Percentiles rank a stretch among this genome's conserved stretches.
Conservation (phyloP, 2,888 invertebrate species). For the Ophraella communa region DNA sequence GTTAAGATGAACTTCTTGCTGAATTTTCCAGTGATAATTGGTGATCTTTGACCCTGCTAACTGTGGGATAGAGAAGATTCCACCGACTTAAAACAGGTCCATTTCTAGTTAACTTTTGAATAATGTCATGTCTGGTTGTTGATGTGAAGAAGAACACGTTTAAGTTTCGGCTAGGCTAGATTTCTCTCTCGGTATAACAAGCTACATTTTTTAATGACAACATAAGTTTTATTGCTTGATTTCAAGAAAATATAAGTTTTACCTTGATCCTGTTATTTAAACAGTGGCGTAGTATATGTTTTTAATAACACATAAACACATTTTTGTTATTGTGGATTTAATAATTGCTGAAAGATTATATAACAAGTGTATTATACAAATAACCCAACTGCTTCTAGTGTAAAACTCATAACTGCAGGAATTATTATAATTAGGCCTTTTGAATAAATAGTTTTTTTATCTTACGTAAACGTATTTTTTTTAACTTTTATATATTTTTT, state of each 20-base stretch:
- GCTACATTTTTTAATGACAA: slow-evolving; percentile 34
- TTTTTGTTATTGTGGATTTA: background rate
- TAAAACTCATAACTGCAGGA: no score
- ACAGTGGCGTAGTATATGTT: background rate
- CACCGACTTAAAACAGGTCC: slow-evolving; percentile 37
- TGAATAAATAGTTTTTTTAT: no score
- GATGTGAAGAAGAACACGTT: slow-evolving; percentile 13
- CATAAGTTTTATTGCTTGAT: slow-evolving; percentile 29
- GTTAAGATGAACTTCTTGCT: slow-evolving; percentile 30
- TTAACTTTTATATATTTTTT: no score
- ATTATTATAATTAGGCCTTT: no score
- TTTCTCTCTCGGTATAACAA: slow-evolving; percentile 33
- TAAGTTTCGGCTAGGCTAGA: slow-evolving; percentile 18
- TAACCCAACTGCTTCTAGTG: no score
- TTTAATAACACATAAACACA: background rate
- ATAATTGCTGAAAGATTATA: background rate
- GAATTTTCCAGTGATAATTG: slow-evolving; percentile 46
- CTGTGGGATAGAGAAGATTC: slow-evolving; percentile 50
- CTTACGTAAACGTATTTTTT: no score
- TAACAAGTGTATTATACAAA: no score
- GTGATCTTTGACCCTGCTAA: slow-evolving; percentile 40
- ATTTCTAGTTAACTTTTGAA: slow-evolving; percentile 29
- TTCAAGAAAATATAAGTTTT: slow-evolving; percentile 21
- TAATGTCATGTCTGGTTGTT: slow-evolving; percentile 14
- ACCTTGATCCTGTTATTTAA: slow-evolving; percentile 17